Conservation (phyloP, 2,113 vertebrate species). For the Xiphophorus hellerii region DNA sequence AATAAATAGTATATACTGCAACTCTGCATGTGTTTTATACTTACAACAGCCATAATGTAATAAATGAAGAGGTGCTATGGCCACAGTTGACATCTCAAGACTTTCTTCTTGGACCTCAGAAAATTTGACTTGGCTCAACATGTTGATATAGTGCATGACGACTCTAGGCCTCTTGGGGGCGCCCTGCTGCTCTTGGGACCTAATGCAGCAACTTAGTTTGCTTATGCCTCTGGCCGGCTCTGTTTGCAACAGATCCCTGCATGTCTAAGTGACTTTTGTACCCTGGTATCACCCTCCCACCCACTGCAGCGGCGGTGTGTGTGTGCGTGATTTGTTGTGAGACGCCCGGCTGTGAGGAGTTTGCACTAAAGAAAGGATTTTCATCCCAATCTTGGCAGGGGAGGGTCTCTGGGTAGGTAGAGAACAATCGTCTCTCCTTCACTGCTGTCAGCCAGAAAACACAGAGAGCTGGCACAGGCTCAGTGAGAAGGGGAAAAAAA, state of each 20-base stretch:
- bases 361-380: conserved; percentile 63
- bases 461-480: conserved; percentile 77
- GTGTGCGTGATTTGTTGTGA: conserved; percentile 58
- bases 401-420: conserved; percentile 72
- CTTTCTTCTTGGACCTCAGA: background rate
- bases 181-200: background rate
- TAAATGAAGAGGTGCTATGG: background rate
- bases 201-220: background rate
- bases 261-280: conserved; percentile 51
- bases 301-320: conserved; percentile 56
- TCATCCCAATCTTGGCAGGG: conserved; percentile 77
- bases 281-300: conserved; percentile 57
- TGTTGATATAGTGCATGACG: background rate
- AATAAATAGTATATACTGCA: background rate
- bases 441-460: conserved; percentile 76
- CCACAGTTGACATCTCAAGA: background rate
- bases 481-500: conserved; percentile 61
- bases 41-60: background rate
- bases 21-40: background rate
- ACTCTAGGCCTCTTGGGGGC: background rate
- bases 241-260: conserved; percentile 50
- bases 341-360: conserved; percentile 67
- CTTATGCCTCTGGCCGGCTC: background rate
- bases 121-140: too few species aligned
- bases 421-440: conserved; percentile 76